These are phyloP conservation scores for Pterocles burchelli DNA, from an alignment of 2,113 vertebrate species.

Conservation along the genomic window DNA sequence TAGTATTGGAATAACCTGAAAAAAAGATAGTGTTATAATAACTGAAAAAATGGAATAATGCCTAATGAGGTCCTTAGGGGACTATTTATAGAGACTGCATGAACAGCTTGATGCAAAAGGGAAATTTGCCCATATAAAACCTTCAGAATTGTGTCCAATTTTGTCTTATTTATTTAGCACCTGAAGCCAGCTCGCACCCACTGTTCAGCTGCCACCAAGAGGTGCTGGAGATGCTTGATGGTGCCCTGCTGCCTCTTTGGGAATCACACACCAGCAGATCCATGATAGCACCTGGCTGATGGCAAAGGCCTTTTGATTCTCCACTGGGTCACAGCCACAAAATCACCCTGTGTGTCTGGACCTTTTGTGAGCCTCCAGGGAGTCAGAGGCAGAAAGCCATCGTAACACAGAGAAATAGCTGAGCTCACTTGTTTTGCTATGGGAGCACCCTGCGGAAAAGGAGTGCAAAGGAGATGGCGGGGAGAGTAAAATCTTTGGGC, in stretches of 20 bases:
- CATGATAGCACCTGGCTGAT: not conserved
- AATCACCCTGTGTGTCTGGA: accelerated
- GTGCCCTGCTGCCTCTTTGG: not conserved
- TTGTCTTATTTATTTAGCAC: not conserved
- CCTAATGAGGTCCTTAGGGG: not conserved
- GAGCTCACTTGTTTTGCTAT: not conserved
- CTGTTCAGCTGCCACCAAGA: not conserved
- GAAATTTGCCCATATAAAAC: not conserved
- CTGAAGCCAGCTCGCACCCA: not conserved
- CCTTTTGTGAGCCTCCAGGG: not conserved
- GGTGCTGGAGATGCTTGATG: not conserved
- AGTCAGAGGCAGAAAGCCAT: not conserved
- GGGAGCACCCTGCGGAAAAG: accelerated
- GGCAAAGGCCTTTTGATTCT: not conserved
- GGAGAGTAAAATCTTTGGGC: not conserved
- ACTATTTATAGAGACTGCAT: not conserved
- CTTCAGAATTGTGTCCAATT: not conserved
- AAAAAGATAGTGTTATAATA: not conserved
- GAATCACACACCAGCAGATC: not conserved
- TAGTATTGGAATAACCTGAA: not conserved
- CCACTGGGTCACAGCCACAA: accelerated
- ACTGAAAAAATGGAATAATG: not conserved
- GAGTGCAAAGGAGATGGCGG: not conserved
- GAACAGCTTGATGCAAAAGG: not conserved
- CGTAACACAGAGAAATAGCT: not conserved